Evolutionary conservation across 2,113 vertebrate species (phyloP).

Genomic region (Gallinago undulata): DNA sequence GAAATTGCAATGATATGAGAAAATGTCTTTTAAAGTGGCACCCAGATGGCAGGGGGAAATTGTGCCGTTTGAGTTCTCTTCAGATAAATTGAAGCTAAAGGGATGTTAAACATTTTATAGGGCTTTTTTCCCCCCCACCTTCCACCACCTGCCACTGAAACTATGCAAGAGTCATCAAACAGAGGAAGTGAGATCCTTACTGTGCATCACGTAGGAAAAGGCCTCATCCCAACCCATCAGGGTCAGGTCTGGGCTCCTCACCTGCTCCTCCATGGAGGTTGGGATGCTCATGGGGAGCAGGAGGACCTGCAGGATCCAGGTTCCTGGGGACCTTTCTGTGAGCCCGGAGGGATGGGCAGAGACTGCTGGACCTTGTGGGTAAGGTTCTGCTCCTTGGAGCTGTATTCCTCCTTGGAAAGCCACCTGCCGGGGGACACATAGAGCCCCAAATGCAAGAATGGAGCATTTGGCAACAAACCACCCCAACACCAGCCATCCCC

Average conservation of each 20-base stretch:
- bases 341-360: fast-evolving
- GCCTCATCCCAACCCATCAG: neutral
- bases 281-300: neutral
- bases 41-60: constrained; percentile 57
- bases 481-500: neutral
- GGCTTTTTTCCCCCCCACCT: neutral
- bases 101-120: constrained; percentile 34
- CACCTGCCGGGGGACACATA: neutral
- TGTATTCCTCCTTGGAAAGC: neutral
- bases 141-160: constrained; percentile 28
- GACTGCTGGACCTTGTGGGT: neutral
- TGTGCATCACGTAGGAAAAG: neutral
- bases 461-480: neutral
- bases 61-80: constrained; percentile 26
- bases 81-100: constrained; percentile 48
- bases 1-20: constrained; percentile 47
- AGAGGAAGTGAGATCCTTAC: neutral
- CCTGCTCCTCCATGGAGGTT: fast-evolving
- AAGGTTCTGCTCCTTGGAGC: neutral
- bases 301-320: neutral
- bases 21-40: constrained; percentile 50
- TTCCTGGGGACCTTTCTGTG: neutral
- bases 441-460: neutral
- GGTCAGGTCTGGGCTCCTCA: neutral
- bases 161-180: neutral